phyloP scores from a whole-genome alignment of 2,888 invertebrate species.

The Cataglyphis cursor region DNA sequence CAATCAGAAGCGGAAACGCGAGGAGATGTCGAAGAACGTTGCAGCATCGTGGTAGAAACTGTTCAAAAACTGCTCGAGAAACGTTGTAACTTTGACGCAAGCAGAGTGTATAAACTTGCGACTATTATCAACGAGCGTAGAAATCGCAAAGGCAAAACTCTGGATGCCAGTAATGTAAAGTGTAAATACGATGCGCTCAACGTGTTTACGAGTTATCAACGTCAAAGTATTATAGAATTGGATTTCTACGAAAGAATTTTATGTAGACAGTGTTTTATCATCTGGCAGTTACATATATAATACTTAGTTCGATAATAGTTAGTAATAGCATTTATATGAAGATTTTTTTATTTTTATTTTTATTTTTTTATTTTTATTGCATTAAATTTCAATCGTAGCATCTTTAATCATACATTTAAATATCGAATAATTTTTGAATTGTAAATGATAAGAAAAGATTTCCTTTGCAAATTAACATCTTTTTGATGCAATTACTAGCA shows the following conservation, averaged over 20 bases:
- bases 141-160: constrained; percentile 15
- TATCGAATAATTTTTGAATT: not conserved
- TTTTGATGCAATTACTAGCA: not conserved
- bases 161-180: constrained; percentile 35
- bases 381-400: not conserved
- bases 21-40: constrained; percentile 45
- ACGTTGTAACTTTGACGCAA: constrained; percentile 45
- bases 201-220: constrained; percentile 29
- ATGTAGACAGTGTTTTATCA: not conserved
- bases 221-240: not conserved
- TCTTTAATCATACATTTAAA: not conserved
- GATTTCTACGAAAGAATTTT: constrained; percentile 7
- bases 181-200: constrained; percentile 25
- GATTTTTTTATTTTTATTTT: not conserved
- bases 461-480: not conserved
- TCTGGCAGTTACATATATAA: not conserved
- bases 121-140: constrained; percentile 34
- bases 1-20: constrained; percentile 41
- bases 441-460: not conserved
- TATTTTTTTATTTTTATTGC: not conserved
- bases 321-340: not conserved
- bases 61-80: constrained; percentile 41
- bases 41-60: constrained; percentile 40
- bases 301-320: not conserved
- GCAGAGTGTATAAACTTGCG: constrained; percentile 47